Base-by-base conservation (phyloP, 1,140 invertebrate species). In the Ceratina australensis region DNA sequence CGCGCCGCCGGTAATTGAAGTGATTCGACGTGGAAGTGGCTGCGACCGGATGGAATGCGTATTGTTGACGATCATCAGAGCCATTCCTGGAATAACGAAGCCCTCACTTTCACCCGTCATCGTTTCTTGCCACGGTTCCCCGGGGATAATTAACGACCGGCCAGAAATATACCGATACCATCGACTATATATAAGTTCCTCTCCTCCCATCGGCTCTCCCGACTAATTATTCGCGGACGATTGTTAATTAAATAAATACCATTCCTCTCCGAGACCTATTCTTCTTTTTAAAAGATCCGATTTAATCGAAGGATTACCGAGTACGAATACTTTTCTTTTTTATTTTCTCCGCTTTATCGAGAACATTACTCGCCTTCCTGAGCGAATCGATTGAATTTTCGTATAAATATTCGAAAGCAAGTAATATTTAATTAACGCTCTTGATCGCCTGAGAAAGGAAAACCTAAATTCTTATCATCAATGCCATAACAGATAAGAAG, bases 161-260 rank as follows among this genome's bases (percentile, higher is more conserved):
- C 13, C 57, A 54, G 74, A 22, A 61, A 77, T 42, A 16, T 57
- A 15, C 57, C 49, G 47, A 61, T 77, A 77, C 56, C 50, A 15
- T 20, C 18, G n/a, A 49, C 33, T 42, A 42, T 42, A 42, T 2
- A 42, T 42, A 33, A 28, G 15, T 61, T 26, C 22, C 56, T 50
- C 59, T 61, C 47, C 47, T 59, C 42, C 16, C 47, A 50, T 13
- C 16, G 42, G 2, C 28, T 28, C 54, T 60, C 63, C 60, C 56
- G 26, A 47, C 57, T 77, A 77, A 77, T 77, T 77, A 77, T 42
- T 77, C 74, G 57, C 26, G 18, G 74, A 61, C 66, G 66, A 77
- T 69, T 69, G 65, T 76, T 76, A 76, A 76, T 76, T 76, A 76
- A 77, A 77, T 77, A 77, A 68, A 71, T 77, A 71, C 74, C 74